phyloP scores from a whole-genome alignment of 2,113 vertebrate genomes.

The Tauraco erythrolophus region DNA sequence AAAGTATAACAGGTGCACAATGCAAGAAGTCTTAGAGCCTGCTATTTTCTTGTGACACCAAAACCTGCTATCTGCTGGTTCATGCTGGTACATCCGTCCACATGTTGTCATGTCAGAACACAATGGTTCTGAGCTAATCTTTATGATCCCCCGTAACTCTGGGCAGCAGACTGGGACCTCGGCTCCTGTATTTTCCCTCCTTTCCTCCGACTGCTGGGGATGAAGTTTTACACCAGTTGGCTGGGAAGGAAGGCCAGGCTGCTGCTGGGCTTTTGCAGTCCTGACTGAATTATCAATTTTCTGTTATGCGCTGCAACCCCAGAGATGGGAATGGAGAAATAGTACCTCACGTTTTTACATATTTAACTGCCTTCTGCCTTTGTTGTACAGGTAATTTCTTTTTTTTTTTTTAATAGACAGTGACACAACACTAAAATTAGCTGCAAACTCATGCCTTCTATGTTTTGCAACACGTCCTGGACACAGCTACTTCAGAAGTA shows the following conservation, averaged over 20 bases:
- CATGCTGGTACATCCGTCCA: background rate
- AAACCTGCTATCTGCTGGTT: background rate
- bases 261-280: background rate
- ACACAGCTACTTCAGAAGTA: background rate
- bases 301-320: background rate
- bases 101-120: fast-evolving
- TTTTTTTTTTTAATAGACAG: background rate
- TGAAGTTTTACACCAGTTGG: background rate
- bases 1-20: background rate
- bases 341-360: background rate
- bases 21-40: background rate
- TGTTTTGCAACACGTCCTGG: background rate
- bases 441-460: background rate
- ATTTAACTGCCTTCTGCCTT: background rate
- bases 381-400: background rate
- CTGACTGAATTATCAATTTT: background rate
- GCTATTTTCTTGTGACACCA: background rate
- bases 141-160: background rate
- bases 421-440: background rate
- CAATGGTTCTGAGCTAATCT: too few species aligned
- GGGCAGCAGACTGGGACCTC: background rate
- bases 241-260: background rate
- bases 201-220: background rate
- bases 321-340: background rate
- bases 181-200: background rate